Conservation (phyloP, 1,140 invertebrate genomes). For the Drosophila varians region DNA sequence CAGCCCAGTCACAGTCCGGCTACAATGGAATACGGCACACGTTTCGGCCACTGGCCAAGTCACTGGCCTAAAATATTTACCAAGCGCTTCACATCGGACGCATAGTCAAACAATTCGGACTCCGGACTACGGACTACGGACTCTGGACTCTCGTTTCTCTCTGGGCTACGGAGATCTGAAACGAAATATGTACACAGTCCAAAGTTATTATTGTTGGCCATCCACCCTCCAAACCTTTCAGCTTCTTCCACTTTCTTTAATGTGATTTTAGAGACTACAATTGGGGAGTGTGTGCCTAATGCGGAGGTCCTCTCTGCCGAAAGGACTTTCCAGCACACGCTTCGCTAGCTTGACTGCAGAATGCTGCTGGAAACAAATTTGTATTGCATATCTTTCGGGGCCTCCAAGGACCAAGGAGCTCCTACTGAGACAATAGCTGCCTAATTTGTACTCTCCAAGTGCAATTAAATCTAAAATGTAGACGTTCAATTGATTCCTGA, state of each 20-base stretch:
- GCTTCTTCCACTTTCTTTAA: conserved; percentile 13
- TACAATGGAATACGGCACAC: conserved; percentile 27
- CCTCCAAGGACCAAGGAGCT: conserved; percentile 12
- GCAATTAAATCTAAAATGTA: background rate
- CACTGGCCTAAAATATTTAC: conserved; percentile 71
- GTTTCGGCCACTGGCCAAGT: conserved; percentile 30
- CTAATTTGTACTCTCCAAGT: background rate
- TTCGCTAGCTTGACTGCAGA: conserved; percentile 52
- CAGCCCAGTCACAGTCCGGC: conserved; percentile 32
- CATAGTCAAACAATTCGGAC: conserved; percentile 69
- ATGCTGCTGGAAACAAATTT: conserved; percentile 55
- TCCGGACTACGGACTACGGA: conserved; percentile 13
- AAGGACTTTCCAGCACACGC: conserved; percentile 54
- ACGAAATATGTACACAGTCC: conserved; percentile 41
- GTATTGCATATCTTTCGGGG: conserved; percentile 52
- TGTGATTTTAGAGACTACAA: conserved; percentile 41
- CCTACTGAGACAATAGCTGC: conserved; percentile 1
- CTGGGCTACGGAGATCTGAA: background rate
- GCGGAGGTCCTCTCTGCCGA: conserved; percentile 24
- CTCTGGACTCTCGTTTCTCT: conserved; percentile 1
- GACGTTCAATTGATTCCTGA: background rate
- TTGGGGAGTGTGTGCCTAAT: conserved; percentile 44
- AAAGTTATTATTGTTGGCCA: conserved; percentile 38
- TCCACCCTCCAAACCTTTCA: background rate
- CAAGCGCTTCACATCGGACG: conserved; percentile 74